Base-by-base conservation (phyloP, 2,888 invertebrate genomes). In the Hetaerina titia region DNA sequence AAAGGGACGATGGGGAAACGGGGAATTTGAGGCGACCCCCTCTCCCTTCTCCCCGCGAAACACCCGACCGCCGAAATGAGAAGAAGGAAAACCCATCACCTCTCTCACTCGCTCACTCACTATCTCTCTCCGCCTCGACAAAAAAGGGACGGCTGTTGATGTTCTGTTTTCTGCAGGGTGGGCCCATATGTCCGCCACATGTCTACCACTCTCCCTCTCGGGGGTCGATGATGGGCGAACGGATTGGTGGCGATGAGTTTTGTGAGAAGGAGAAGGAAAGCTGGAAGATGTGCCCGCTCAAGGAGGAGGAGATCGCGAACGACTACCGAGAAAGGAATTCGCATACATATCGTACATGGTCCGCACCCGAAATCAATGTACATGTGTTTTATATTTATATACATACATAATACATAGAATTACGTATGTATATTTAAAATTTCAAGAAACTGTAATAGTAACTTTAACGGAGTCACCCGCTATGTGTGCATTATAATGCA, bases 1-100 rank as follows among this genome's bases (percentile, higher is more conserved):
- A n/a, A n/a, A 69, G n/a, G 69, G 22, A 2, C 45, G 45, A 22
- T 69, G 17, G 69, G n/a, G 5, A n/a, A n/a, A 11, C 9, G n/a
- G 69, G n/a, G 69, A 1, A n/a, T 2, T 2, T n/a, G 69, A 22
- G 19, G 15, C 5, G 64, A 22, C 19, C 19, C n/a, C n/a, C n/a
- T n/a, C n/a, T n/a, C 45, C 45, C 45, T 45, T 45, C 45, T 45
- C 2, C 9, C 15, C 69, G 5, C 69, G 8, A n/a, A 69, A 69
- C 15, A 69, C 69, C n/a, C 69, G 81, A 31, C 81, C 31, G 81
- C 81, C 81, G 81, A 81, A 81, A 81, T 81, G 81, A 81, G 81
- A 31, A 81, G 81, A 31, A 69, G 81, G 25, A 31, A 31, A 81
- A 31, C 31, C 81, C 81, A 81, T 81, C 60, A 15, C 17, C 31